phyloP scores from a whole-genome alignment of 1,140 invertebrate species.

The Calliphora vicina region DNA sequence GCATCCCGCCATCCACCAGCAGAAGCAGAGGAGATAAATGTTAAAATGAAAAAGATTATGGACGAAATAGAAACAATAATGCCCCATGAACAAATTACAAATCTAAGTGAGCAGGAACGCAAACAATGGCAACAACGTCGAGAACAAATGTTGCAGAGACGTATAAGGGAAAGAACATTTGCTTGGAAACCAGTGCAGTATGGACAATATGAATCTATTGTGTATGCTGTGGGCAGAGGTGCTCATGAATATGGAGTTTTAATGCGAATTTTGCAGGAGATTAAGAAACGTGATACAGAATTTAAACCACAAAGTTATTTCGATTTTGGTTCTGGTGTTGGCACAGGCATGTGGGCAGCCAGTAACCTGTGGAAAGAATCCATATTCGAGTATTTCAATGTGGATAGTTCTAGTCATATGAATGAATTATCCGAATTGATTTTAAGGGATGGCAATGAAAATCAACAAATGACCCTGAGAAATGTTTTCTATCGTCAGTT shows the following conservation, averaged over 20 bases:
- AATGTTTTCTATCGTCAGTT: constrained; percentile 82
- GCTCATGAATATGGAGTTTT: constrained; percentile 80
- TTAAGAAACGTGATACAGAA: constrained; percentile 69
- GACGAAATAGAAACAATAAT: constrained; percentile 56
- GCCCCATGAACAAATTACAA: constrained; percentile 47
- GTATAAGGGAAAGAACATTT: constrained; percentile 68
- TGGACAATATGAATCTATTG: constrained; percentile 68
- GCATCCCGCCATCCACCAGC: constrained; percentile 69
- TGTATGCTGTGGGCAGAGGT: constrained; percentile 76
- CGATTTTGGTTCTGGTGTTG: constrained; percentile 91
- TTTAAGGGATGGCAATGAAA: constrained; percentile 70
- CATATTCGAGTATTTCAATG: constrained; percentile 82
- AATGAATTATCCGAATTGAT: constrained; percentile 79
- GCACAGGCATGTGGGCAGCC: constrained; percentile 83
- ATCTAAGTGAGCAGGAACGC: constrained; percentile 46
- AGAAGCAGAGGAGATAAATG: constrained; percentile 67
- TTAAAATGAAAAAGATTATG: constrained; percentile 55
- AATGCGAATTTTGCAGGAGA: constrained; percentile 77
- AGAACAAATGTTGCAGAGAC: constrained; percentile 58
- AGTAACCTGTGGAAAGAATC: constrained; percentile 74
- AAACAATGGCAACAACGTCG: constrained; percentile 59
- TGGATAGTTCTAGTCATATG: constrained; percentile 83
- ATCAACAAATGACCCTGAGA: constrained; percentile 67
- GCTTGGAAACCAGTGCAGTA: constrained; percentile 79
- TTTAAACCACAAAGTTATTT: constrained; percentile 81